Percentiles rank a stretch among this genome's conserved stretches.
These are phyloP conservation scores for Euwallacea fornicatus DNA, from an alignment of 1,140 invertebrate genomes.

Conservation along the genomic window DNA sequence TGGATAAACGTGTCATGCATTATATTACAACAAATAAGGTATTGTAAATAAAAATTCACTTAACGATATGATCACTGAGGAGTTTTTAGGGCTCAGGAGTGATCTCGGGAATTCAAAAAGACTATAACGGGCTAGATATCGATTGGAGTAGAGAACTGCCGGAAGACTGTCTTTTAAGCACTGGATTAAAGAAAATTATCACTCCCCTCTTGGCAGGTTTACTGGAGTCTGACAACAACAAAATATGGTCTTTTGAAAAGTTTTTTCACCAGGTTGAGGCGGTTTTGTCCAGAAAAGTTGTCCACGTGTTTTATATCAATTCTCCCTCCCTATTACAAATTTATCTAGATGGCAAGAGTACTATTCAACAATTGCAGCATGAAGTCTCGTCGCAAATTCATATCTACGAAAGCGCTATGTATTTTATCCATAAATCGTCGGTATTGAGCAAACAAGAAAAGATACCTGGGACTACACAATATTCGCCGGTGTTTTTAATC, in stretches of 20 bases:
- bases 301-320: slow-evolving; percentile 1
- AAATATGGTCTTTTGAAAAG: slow-evolving; percentile 17
- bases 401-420: too few species aligned
- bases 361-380: not conserved
- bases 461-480: not conserved
- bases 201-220: slow-evolving; percentile 9
- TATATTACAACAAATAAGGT: slow-evolving; percentile 83
- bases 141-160: not conserved
- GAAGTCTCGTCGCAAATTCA: not conserved
- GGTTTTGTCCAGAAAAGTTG: slow-evolving; percentile 7
- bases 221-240: slow-evolving; percentile 3
- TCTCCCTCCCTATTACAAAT: not conserved
- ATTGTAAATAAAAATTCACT: not conserved
- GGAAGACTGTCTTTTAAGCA: slow-evolving; percentile 2
- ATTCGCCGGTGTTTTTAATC: not conserved
- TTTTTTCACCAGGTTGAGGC: slow-evolving; percentile 1
- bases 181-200: slow-evolving; percentile 2
- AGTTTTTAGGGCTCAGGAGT: slow-evolving; percentile 3
- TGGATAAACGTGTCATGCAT: slow-evolving; percentile 87
- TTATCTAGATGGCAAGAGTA: not conserved
- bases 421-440: too few species aligned
- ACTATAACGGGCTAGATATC: slow-evolving; percentile 2
- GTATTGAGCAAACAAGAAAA: too few species aligned
- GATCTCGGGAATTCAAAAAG: slow-evolving; percentile 10
- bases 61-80: not conserved